Conservation (phyloP, 2,888 invertebrate species). For the Pristionchus exspectatus region DNA sequence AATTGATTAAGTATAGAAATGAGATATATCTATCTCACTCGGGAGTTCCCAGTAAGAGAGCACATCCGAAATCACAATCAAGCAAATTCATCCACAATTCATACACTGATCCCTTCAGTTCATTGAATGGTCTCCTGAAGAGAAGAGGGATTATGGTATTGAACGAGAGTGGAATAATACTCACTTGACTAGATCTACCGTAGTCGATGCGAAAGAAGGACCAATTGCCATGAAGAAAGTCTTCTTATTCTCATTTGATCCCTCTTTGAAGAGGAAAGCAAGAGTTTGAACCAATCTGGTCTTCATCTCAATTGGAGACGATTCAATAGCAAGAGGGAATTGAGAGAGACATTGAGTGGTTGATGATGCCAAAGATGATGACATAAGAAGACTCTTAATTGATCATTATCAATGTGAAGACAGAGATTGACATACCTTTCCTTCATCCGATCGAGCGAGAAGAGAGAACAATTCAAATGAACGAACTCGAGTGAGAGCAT, state of each 20-base stretch:
- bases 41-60: constrained; percentile 47
- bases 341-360: constrained; percentile 32
- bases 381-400: background rate
- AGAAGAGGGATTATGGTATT: constrained; percentile 55
- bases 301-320: constrained; percentile 53
- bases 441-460: constrained; percentile 22
- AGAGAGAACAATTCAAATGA: constrained; percentile 52
- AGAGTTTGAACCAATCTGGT: constrained; percentile 42
- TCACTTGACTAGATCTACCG: constrained; percentile 36
- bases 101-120: constrained; percentile 45
- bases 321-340: constrained; percentile 44
- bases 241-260: constrained; percentile 11
- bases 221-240: constrained; percentile 42
- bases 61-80: background rate
- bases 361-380: background rate
- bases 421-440: background rate
- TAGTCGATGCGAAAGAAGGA: constrained; percentile 44
- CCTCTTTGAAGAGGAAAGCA: constrained; percentile 55
- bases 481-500: constrained; percentile 47
- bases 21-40: background rate
- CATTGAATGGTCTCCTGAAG: constrained; percentile 58
- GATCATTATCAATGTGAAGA: background rate
- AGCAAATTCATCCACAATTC: constrained; percentile 52
- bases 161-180: constrained; percentile 25
- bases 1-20: background rate